Evolutionary conservation across 2,797 vertebrate genomes (phyloP).

Genomic region (Nyctibius grandis): DNA sequence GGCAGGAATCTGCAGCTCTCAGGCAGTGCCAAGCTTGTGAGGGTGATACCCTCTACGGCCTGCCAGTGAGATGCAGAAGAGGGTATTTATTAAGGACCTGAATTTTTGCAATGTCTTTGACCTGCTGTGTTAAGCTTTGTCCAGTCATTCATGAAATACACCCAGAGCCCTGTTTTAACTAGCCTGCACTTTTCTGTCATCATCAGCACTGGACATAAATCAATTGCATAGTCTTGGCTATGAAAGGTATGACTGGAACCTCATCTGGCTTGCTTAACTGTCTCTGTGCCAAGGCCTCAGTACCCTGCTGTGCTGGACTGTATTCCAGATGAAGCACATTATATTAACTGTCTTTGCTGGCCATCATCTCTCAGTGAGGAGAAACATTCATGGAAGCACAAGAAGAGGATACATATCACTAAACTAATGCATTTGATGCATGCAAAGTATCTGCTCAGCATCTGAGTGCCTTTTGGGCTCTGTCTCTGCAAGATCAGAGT

Average conservation of each 20-base stretch:
- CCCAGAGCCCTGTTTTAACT: not conserved
- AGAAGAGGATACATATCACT: not conserved
- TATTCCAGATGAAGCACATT: not conserved
- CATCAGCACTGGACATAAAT: constrained; percentile 15
- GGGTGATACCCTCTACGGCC: not conserved
- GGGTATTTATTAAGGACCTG: not conserved
- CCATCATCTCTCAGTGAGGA: not conserved
- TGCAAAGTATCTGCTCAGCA: not conserved
- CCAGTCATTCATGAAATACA: not conserved
- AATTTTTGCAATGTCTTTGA: not conserved
- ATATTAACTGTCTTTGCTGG: not conserved
- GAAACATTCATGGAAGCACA: not conserved
- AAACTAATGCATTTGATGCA: not conserved
- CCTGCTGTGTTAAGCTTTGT: not conserved
- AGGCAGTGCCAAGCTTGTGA: not conserved
- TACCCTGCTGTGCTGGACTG: not conserved
- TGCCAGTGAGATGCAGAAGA: not conserved
- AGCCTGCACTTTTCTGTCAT: constrained; percentile 1
- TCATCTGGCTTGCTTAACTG: not conserved
- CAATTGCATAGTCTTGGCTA: not conserved
- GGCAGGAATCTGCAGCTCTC: not conserved
- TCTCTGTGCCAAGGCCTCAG: not conserved
- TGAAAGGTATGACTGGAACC: constrained; percentile 6
- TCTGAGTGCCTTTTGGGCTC: not conserved
- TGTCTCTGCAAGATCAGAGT: not conserved